Percentiles rank a stretch among this genome's conserved stretches.
These are phyloP conservation scores for Oryctolagus cuniculus DNA, from an alignment of 2,113 vertebrate genomes.

Conservation along the genomic window DNA sequence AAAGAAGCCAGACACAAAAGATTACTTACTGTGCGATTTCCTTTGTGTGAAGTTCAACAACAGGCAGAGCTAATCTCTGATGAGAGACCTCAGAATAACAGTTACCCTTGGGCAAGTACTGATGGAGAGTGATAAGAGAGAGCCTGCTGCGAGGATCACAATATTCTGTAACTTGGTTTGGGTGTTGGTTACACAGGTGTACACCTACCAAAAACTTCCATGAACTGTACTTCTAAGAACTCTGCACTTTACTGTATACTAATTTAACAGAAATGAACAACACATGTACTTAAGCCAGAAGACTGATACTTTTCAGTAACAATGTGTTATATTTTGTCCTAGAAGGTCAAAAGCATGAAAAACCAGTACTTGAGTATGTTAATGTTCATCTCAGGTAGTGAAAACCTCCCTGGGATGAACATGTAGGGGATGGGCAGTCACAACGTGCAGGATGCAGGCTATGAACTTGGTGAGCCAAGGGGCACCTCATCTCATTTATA, in stretches of 20 bases:
- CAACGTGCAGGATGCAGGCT: constrained; percentile 38
- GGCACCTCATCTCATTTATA: constrained; percentile 36
- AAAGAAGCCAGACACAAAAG: constrained; percentile 43
- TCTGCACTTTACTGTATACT: constrained; percentile 19
- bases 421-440: neutral
- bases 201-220: constrained; percentile 5
- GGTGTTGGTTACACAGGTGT: neutral
- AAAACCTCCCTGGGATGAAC: constrained; percentile 8
- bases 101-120: neutral
- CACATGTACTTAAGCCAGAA: neutral
- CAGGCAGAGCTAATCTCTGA: constrained; percentile 27
- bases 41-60: neutral
- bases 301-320: constrained; percentile 32
- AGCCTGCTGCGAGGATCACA: neutral
- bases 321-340: constrained; percentile 49
- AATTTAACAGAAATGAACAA: constrained; percentile 68
- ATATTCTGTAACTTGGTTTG: neutral
- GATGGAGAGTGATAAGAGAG: too few species aligned
- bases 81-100: neutral
- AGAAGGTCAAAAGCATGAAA: constrained; percentile 55
- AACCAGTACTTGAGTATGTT: constrained; percentile 19
- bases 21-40: neutral
- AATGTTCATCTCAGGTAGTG: neutral
- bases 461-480: neutral
- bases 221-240: constrained; percentile 40